Conservation (phyloP, 2,888 invertebrate genomes). For the Ennomos erosarius region DNA sequence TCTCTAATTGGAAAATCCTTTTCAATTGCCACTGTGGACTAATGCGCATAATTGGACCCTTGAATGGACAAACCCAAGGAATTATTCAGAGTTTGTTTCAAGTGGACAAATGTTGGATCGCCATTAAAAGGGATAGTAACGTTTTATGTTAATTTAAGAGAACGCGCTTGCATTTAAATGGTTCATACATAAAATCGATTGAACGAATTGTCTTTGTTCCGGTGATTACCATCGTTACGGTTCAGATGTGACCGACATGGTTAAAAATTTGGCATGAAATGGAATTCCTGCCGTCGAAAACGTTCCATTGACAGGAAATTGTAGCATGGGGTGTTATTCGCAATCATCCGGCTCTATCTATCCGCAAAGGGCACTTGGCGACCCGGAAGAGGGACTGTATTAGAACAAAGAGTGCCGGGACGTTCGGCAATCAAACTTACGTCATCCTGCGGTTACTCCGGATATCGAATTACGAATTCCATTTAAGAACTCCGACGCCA, state of each 20-base stretch:
- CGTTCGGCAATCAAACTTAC: slow-evolving; percentile 52
- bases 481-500: slow-evolving; percentile 34
- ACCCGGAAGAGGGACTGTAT: slow-evolving; percentile 55
- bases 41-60: slow-evolving; percentile 72
- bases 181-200: slow-evolving; percentile 37
- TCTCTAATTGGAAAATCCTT: slow-evolving; percentile 72
- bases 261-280: slow-evolving; percentile 32
- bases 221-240: slow-evolving; percentile 30
- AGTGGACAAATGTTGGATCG: slow-evolving; percentile 45
- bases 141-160: slow-evolving; percentile 43
- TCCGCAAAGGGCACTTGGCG: slow-evolving; percentile 42
- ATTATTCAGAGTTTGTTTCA: slow-evolving; percentile 57
- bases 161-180: slow-evolving; percentile 35
- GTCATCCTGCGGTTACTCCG: slow-evolving; percentile 44
- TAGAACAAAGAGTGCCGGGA: slow-evolving; percentile 55
- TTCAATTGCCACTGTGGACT: slow-evolving; percentile 58
- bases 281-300: slow-evolving; percentile 33
- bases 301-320: slow-evolving; percentile 53
- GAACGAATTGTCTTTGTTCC: slow-evolving; percentile 30
- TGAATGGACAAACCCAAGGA: slow-evolving; percentile 62
- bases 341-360: slow-evolving; percentile 57
- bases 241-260: slow-evolving; percentile 20
- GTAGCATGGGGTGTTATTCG: slow-evolving; percentile 55
- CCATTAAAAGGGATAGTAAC: slow-evolving; percentile 48
- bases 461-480: slow-evolving; percentile 48